Conservation (phyloP, 2,797 vertebrate species). For the Graptemys geographica region DNA sequence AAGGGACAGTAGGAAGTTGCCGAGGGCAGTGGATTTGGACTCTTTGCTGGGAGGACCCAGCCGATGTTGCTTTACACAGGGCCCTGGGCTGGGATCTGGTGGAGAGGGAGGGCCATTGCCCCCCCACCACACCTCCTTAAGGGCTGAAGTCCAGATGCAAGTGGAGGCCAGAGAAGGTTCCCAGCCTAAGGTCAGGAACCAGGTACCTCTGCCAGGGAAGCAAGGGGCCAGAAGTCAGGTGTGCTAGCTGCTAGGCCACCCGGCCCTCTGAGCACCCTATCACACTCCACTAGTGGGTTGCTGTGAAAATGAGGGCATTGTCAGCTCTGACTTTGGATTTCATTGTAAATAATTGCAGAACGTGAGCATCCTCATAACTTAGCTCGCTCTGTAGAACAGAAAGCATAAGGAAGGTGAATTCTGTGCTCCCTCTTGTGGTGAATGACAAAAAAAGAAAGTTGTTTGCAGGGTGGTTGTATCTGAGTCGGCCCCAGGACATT, state of each 20-base stretch:
- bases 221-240: neutral
- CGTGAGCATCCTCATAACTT: fast-evolving
- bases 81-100: neutral
- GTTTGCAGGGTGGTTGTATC: neutral
- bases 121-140: neutral
- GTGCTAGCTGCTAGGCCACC: neutral
- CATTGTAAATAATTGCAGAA: neutral
- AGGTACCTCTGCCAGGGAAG: neutral
- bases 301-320: neutral
- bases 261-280: neutral
- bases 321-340: neutral
- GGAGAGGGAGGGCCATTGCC: fast-evolving
- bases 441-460: neutral
- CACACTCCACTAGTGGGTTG: neutral
- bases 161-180: neutral
- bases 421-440: constrained; percentile 76
- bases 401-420: constrained; percentile 36
- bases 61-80: neutral
- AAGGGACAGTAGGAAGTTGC: neutral
- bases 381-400: fast-evolving
- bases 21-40: neutral
- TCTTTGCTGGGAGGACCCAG: neutral
- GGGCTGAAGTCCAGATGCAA: neutral
- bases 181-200: neutral
- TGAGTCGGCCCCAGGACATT: neutral